These are phyloP conservation scores for Scaeva pyrastri DNA, from an alignment of 2,888 invertebrate genomes.

Conservation along the genomic window DNA sequence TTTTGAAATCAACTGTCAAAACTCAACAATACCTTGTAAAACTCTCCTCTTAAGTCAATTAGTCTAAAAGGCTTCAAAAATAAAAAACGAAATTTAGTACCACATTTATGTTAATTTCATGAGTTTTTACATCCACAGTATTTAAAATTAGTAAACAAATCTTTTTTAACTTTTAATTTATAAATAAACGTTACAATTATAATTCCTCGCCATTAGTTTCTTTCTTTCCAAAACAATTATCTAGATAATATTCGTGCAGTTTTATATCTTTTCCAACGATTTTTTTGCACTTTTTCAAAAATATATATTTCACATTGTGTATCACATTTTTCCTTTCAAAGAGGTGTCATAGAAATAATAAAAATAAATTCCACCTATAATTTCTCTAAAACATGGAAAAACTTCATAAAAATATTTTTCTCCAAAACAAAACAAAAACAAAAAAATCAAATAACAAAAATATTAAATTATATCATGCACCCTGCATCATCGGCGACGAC, in stretches of 20 bases:
- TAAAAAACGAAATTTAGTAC: too few species aligned
- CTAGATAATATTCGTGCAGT: conserved; percentile 5
- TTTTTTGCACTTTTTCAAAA: conserved; percentile 35
- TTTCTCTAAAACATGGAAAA: conserved; percentile 50
- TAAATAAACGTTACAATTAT: too few species aligned
- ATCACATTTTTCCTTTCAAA: not conserved
- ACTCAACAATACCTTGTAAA: too few species aligned
- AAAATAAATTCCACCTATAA: conserved; percentile 65
- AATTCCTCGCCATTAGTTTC: not conserved
- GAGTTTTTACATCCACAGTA: too few species aligned
- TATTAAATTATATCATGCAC: not conserved
- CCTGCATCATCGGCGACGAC: not conserved
- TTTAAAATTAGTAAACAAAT: too few species aligned
- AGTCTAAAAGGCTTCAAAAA: too few species aligned
- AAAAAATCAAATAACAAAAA: not conserved
- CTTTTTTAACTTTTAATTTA: too few species aligned
- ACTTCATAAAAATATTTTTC: conserved; percentile 22
- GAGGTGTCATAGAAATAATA: conserved; percentile 62
- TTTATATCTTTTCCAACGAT: not conserved
- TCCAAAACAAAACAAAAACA: not conserved
- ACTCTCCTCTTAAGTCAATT: too few species aligned
- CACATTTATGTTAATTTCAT: too few species aligned
- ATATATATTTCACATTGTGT: not conserved
- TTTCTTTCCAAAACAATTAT: conserved; percentile 29
- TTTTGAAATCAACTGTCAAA: too few species aligned